These are phyloP conservation scores for Myripristis jacobus DNA, from an alignment of 2,797 vertebrate genomes.

Conservation along the genomic window DNA sequence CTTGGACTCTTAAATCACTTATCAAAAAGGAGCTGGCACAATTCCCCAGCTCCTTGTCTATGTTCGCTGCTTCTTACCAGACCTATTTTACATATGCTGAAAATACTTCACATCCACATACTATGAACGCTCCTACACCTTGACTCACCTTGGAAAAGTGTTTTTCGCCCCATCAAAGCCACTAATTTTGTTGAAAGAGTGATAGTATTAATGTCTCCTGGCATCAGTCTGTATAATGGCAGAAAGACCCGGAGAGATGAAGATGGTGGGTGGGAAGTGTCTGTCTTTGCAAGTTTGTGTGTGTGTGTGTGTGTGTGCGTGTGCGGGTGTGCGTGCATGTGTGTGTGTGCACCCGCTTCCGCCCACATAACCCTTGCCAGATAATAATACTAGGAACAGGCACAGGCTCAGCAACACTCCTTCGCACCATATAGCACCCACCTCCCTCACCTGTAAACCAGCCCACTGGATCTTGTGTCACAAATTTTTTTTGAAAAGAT, in stretches of 20 bases:
- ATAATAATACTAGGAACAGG: neutral
- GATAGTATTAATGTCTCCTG: constrained; percentile 28
- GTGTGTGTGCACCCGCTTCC: neutral
- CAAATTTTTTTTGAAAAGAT: neutral
- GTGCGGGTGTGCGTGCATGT: neutral
- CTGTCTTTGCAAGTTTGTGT: neutral
- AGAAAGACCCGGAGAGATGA: constrained; percentile 19
- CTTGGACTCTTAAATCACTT: constrained; percentile 54
- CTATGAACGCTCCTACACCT: constrained; percentile 37
- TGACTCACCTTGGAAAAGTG: constrained; percentile 48
- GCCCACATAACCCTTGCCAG: neutral
- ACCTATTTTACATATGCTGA: constrained; percentile 37
- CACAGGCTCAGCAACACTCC: neutral
- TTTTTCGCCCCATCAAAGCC: constrained; percentile 3
- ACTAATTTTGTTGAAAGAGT: constrained; percentile 8
- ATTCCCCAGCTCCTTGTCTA: constrained; percentile 22
- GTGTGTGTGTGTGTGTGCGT: neutral
- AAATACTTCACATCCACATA: constrained; percentile 22
- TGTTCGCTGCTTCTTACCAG: constrained; percentile 20
- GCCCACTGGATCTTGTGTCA: neutral
- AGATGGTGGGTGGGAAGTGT: constrained; percentile 11
- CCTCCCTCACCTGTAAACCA: neutral
- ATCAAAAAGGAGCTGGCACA: constrained; percentile 36
- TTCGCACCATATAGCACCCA: neutral
- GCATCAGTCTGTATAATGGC: constrained; percentile 9